Percentiles rank a stretch among this genome's conserved stretches.
phyloP scores from a whole-genome alignment of 53 echinoderm and acorn worm species.

The Actinopyga echinites region DNA sequence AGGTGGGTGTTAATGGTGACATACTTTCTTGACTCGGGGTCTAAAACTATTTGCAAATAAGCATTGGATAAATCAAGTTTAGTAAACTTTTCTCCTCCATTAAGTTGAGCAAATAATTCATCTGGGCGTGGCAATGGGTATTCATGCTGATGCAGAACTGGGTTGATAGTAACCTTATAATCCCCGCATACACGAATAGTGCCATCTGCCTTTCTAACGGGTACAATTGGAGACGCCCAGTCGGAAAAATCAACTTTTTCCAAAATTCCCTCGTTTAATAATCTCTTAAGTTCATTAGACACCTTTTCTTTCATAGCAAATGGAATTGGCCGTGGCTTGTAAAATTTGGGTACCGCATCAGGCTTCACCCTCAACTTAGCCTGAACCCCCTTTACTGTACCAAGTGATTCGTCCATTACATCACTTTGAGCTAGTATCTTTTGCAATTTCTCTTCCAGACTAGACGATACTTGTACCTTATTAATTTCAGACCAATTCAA shows the following conservation, averaged over 20 bases:
- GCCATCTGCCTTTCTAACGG: constrained; percentile 21
- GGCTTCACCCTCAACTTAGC: constrained; percentile 13
- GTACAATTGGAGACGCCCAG: neutral
- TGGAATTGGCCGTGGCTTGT: constrained; percentile 14
- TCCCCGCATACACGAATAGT: neutral
- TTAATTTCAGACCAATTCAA: constrained; percentile 15
- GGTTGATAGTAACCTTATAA: constrained; percentile 26
- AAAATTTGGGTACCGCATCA: constrained; percentile 22
- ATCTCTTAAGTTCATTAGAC: neutral
- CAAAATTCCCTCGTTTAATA: neutral
- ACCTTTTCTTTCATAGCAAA: constrained; percentile 21
- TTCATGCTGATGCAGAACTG: constrained; percentile 2
- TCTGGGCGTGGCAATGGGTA: constrained; percentile 9
- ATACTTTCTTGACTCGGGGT: constrained; percentile 31
- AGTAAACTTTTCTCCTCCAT: no score
- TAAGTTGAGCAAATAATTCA: constrained; percentile 13
- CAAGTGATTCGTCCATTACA: neutral
- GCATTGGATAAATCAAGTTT: no score
- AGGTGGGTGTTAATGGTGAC: no score
- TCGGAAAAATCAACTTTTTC: constrained; percentile 20
- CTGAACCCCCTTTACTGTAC: constrained; percentile 27
- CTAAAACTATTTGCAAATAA: constrained; percentile 30
- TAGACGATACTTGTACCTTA: neutral
- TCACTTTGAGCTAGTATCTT: constrained; percentile 3
- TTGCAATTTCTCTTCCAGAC: neutral